Evolutionary conservation across 2,888 invertebrate species (phyloP), one percentile per base, ranked within the genome.

Genomic region (Neelides folsomi): DNA sequence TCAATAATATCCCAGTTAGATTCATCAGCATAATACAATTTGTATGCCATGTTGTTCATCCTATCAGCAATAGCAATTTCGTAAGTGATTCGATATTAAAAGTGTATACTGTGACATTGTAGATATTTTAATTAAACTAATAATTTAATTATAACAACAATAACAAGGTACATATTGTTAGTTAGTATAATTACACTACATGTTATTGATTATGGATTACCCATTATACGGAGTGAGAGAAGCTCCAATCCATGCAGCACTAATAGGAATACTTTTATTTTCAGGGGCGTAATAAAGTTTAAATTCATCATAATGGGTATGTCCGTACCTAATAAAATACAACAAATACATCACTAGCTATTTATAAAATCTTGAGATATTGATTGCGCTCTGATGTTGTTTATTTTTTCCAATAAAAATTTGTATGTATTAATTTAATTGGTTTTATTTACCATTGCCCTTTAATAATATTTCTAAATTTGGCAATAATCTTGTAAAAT

Each of bases 141-240:
- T 6, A 27, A 16, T 9, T 42, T 18, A 27, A 15, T 35, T 12
- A 37, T 36, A 27, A 5, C 7, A 5, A 27, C 7, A 7, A 27
- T 27, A 5, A 3, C 3, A n/a, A n/a, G n/a, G n/a, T n/a, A n/a
- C n/a, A n/a, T n/a, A n/a, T n/a, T n/a, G n/a, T n/a, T n/a, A n/a
- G n/a, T n/a, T n/a, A n/a, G n/a, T n/a, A n/a, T n/a, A n/a, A n/a
- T n/a, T n/a, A n/a, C n/a, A n/a, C n/a, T n/a, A n/a, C n/a, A n/a
- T n/a, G n/a, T n/a, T n/a, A n/a, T n/a, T n/a, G n/a, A n/a, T n/a
- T n/a, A n/a, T 5, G 3, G 3, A 7, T 27, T 5, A 27, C 27
- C 27, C n/a, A n/a, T n/a, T 64, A 62, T 71, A 76, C 0, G 77
- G 71, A 1, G 77, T 77, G 2, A 76, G 68, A 59, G 75, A 73